A percentile compares a stretch with the other conserved stretches of the same genome.
Conservation (phyloP, 1,140 invertebrate genomes). For the Rhopalosiphum padi region DNA sequence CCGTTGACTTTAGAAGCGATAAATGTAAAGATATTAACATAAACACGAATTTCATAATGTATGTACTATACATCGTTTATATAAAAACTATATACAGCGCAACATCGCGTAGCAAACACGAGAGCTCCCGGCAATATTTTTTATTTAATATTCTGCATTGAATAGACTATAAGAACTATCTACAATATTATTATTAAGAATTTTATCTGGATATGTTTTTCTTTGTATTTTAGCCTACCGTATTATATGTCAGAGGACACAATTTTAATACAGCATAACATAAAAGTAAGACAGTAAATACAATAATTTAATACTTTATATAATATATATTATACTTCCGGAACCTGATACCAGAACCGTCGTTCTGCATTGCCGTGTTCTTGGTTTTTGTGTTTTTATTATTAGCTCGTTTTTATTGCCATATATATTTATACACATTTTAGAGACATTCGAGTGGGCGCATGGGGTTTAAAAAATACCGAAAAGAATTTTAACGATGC, state of each 20-base stretch:
- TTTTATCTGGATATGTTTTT: not conserved
- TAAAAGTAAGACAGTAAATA: not conserved
- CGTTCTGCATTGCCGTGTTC: not conserved
- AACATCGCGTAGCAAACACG: not conserved
- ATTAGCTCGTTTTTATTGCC: not conserved
- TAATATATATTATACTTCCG: not conserved
- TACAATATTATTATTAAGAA: not conserved
- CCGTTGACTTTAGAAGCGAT: not conserved
- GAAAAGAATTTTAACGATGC: constrained; percentile 22
- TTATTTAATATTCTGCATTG: not conserved
- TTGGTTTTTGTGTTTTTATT: not conserved
- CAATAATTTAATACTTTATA: constrained; percentile 6
- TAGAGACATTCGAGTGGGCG: not conserved
- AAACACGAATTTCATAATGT: not conserved
- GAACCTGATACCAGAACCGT: not conserved
- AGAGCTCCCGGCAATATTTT: not conserved
- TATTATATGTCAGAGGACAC: not conserved
- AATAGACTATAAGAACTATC: not conserved
- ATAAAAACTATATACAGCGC: not conserved
- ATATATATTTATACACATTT: not conserved
- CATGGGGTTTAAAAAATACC: not conserved
- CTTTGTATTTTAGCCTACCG: not conserved
- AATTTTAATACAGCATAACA: not conserved
- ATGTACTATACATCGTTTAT: not conserved
- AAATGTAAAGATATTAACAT: not conserved